Evolutionary conservation across 1,140 invertebrate species (phyloP), one percentile per base, ranked within the genome.

Genomic region (Dendroctonus valens): DNA sequence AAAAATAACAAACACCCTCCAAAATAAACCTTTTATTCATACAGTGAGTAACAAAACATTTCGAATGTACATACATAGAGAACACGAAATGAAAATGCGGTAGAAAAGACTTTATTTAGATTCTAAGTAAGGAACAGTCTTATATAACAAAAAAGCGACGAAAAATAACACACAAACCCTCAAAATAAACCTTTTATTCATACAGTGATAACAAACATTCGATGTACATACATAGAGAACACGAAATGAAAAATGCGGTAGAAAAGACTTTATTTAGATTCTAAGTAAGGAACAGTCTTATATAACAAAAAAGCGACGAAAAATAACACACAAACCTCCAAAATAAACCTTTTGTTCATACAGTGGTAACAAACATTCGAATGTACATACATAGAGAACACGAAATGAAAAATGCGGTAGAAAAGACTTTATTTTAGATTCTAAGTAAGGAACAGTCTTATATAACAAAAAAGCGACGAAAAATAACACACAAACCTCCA

Each of bases 201-300:
- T 51, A n/a, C 15, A n/a, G 11, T 12, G 15, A 51, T 51, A 51
- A 51, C 11, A 51, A n/a, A 12, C 11, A 57, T 41, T 38, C 14
- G 8, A 14, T 57, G 12, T n/a, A 57, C 38, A n/a, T n/a, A n/a
- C n/a, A 26, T 26, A 26, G 26, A 26, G 3, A 26, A 26, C 26
- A 26, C 26, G 26, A 26, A 26, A 1, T 26, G 26, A 41, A 57
- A 57, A 57, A 12, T 14, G 15, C 37, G 6, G 44, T 57, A 38
- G 5, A 41, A 57, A 8, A 57, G 26, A 42, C 41, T n/a, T 57
- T 4, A 14, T 14, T 57, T 44, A 44, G 15, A 42, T 12, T n/a
- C 5, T 57, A 14, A 42, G 6, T 57, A 14, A 59, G 26, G 38
- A 39, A 49, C 42, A 59, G 58, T 49, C 44, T 50, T 59, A 50